Evolutionary conservation across 1,140 invertebrate species (phyloP).

Genomic region (Drosophila gunungcola): DNA sequence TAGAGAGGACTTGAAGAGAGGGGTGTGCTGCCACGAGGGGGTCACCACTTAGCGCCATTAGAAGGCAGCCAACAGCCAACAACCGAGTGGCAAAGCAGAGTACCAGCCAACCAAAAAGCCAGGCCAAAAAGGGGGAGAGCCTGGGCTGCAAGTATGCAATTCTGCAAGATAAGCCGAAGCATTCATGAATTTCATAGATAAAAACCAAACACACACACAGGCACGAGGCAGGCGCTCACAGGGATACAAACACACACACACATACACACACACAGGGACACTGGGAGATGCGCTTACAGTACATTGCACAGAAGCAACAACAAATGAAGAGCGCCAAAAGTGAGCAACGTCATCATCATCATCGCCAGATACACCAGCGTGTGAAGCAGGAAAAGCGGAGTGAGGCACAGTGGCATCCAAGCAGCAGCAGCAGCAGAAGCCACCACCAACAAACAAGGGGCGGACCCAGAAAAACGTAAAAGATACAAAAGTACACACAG

Average conservation of each 20-base stretch:
- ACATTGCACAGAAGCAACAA: slow-evolving; percentile 76
- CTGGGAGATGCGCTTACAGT: slow-evolving; percentile 74
- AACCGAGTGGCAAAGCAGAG: slow-evolving; percentile 9
- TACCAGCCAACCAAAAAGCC: slow-evolving; percentile 48
- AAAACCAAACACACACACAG: slow-evolving; percentile 63
- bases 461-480: slow-evolving; percentile 11
- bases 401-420: neutral
- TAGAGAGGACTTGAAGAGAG: slow-evolving; percentile 44
- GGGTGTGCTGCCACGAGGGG: neutral
- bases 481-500: neutral
- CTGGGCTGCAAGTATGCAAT: slow-evolving; percentile 78
- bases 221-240: slow-evolving; percentile 10
- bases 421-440: slow-evolving; percentile 3
- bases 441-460: slow-evolving; percentile 15
- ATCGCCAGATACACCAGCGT: slow-evolving; percentile 32
- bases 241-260: slow-evolving; percentile 25
- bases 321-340: slow-evolving; percentile 66
- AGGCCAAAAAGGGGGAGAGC: slow-evolving; percentile 15
- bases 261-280: slow-evolving; percentile 31
- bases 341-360: slow-evolving; percentile 64
- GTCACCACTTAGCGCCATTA: slow-evolving; percentile 81
- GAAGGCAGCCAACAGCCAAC: slow-evolving; percentile 63
- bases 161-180: slow-evolving; percentile 80
- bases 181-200: slow-evolving; percentile 84
- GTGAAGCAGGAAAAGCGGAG: slow-evolving; percentile 6